Evolutionary conservation across 1,140 invertebrate genomes (phyloP), one percentile per base, ranked within the genome.

Genomic region (Bilobella aurantiaca): DNA sequence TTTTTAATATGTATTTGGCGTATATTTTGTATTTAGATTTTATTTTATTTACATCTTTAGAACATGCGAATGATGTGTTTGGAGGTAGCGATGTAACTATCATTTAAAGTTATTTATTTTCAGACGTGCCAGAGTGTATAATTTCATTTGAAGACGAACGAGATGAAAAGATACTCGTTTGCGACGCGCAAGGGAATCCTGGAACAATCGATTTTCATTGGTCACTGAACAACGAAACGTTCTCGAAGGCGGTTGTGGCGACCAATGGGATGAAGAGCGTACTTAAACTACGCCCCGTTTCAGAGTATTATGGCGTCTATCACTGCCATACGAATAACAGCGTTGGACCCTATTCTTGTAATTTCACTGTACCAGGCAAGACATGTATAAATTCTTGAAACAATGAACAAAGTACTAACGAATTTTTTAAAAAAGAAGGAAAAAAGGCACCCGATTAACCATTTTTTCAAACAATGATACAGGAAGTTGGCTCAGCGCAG

Each of bases 111-210:
- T 65, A 69, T 75, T 74, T 62, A 74, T 28, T 64, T 65, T 77
- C 81, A 93, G 91, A 86, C 80, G 85, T 87, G 73, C 91, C 91
- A 1, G 86, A 90, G 74, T 95, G 91, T 76, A 82, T 82, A 28
- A 90, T 92, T 69, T 84, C 86, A 65, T 82, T 85, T 67, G 82
- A 82, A 34, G 84, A 86, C 74, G 81, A 84, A 65, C 82, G 90
- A 60, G 87, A 87, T 1, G 82, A 84, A 71, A 83, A 88, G 74
- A 84, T 88, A 56, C 79, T 94, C 21, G 83, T 89, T 12, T 94
- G 91, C 75, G 86, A 85, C 30, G 88, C 87, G 1, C 79, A 82
- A 46, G 90, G 89, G 28, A 92, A 93, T 80, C 91, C 91, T 0
- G 76, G 81, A 62, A 84, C 88, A 73, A 88, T 90, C n/a, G 81